A percentile compares a stretch with the other conserved stretches of the same genome.
Evolutionary conservation across 1,140 invertebrate species (phyloP).

Genomic region (Hypsibius dujardini): DNA sequence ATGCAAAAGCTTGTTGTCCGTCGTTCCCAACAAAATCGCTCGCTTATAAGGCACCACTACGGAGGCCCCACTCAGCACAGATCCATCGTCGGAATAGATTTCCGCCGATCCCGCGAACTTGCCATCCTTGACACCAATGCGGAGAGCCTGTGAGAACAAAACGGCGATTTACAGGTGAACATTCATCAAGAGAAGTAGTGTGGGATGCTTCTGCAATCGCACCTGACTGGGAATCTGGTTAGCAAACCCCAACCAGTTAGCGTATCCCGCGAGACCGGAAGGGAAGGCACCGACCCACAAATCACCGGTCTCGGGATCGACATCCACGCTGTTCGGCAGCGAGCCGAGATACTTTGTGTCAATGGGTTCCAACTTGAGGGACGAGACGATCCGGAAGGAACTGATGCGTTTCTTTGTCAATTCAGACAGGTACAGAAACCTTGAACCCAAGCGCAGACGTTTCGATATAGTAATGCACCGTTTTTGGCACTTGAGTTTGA

Average conservation of each 20-base stretch:
- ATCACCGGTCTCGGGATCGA: background rate
- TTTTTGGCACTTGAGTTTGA: too few species aligned
- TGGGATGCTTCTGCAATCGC: too few species aligned
- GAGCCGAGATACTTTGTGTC: background rate
- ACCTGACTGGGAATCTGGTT: too few species aligned
- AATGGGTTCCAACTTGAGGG: background rate
- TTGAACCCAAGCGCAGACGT: background rate
- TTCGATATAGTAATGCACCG: too few species aligned
- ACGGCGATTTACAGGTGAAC: too few species aligned
- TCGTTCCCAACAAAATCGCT: background rate
- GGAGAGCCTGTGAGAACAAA: background rate
- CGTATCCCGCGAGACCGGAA: too few species aligned
- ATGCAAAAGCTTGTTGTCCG: background rate
- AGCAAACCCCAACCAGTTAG: too few species aligned
- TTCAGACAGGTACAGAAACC: slow-evolving; percentile 10
- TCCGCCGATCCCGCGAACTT: background rate
- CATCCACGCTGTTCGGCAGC: background rate
- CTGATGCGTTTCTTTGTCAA: background rate
- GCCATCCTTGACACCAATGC: background rate
- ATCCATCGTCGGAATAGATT: background rate
- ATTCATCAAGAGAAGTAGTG: too few species aligned
- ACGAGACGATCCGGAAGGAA: background rate
- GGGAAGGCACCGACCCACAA: background rate
- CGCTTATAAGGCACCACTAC: slow-evolving; percentile 4
- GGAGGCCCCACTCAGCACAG: background rate